Evolutionary conservation across 2,113 vertebrate genomes (phyloP), one percentile per base, ranked within the genome.

Genomic region (Sturnus vulgaris): DNA sequence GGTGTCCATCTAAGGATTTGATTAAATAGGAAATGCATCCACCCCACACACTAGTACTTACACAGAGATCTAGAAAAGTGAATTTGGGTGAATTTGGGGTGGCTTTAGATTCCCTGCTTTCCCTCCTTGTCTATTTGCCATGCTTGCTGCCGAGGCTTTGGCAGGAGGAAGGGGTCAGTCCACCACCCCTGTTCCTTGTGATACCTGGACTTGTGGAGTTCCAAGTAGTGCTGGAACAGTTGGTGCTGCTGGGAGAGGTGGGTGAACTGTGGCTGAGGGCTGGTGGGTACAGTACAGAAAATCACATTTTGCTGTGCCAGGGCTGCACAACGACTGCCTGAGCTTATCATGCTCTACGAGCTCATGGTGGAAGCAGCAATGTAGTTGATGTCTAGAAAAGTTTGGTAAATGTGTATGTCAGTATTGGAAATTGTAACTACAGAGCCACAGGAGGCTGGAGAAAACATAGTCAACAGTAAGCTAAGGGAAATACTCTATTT

Each of bases 111-210:
- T 71, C 35, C 21, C 12, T 69, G 28, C 23, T 76, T 64, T 79
- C 42, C 44, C 11, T 88, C 47, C 61, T 12, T 28, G 24, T n/a
- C 31, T 55, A 3, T 59, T 40, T 52, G 49, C 18, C 0, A 0
- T 35, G 42, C 55, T 64, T 76, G 39, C 42, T 11, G 5, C 0
- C 0, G 70, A 55, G 52, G 28, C 47, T 87, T 63, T 49, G 47
- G 33, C 25, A 31, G 9, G 35, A n/a, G 17, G 23, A 63, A 27
- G 12, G 28, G 14, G 2, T 40, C 56, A 28, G 5, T n/a, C 70
- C 35, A 37, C 19, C 9, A 5, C 4, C 33, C 11, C 7, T 8
- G 9, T 42, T 63, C 37, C 27, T 47, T 0, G 0, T 46, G 31
- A 47, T 3, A 5, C 24, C 28, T 17, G n/a, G 39, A 24, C 53